A percentile compares a stretch with the other conserved stretches of the same genome.
Conservation (phyloP, 1,140 invertebrate species). For the Pararge aegeria region DNA sequence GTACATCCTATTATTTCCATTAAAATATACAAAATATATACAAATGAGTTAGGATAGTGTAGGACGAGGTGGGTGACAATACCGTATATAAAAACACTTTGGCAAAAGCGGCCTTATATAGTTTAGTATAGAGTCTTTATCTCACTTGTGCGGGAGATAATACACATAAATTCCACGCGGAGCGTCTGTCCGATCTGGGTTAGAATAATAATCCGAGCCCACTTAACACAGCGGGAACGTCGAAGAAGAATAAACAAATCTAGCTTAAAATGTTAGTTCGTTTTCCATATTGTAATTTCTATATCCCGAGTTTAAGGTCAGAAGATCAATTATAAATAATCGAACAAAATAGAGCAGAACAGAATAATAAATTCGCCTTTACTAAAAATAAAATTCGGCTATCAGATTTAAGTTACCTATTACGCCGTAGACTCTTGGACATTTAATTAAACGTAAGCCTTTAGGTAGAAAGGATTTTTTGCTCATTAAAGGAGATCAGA, state of each 20-base stretch:
- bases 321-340: conserved; percentile 4
- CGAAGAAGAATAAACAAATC: neutral
- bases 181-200: too few relatives aligned
- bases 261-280: neutral
- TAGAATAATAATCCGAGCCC: neutral
- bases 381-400: conserved; percentile 23
- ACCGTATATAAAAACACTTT: too few relatives aligned
- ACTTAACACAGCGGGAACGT: neutral
- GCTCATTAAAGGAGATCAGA: conserved; percentile 47
- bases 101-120: too few relatives aligned
- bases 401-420: conserved; percentile 33
- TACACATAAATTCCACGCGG: too few relatives aligned
- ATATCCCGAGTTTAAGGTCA: neutral
- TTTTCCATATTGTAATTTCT: neutral
- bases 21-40: too few relatives aligned
- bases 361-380: neutral
- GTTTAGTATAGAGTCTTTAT: too few relatives aligned
- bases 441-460: conserved; percentile 35
- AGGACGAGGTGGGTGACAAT: too few relatives aligned
- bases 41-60: too few relatives aligned
- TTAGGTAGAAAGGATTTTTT: conserved; percentile 33
- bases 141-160: too few relatives aligned
- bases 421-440: conserved; percentile 27
- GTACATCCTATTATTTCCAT: too few relatives aligned
- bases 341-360: neutral